A percentile compares a stretch with the other conserved stretches of the same genome.
Evolutionary conservation across 2,888 invertebrate genomes (phyloP).

Genomic region (Arge pagana): DNA sequence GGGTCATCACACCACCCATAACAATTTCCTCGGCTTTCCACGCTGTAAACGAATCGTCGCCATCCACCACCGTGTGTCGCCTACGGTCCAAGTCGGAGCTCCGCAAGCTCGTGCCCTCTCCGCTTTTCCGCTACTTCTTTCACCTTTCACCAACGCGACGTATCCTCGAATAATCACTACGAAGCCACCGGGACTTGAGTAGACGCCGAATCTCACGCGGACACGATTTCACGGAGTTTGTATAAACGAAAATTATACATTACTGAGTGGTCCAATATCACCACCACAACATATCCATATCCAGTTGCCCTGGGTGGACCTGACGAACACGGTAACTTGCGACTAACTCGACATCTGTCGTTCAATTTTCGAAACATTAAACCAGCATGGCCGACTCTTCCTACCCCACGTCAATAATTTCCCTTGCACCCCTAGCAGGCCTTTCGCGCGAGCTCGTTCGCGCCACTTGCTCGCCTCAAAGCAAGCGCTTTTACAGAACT

Average conservation of each 20-base stretch:
- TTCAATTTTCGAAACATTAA: conserved; percentile 30
- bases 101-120: no score
- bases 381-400: conserved; percentile 43
- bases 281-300: neutral
- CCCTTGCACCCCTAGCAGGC: neutral
- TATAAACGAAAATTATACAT: neutral
- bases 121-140: no score
- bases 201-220: neutral
- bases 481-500: neutral
- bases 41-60: no score
- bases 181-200: conserved; percentile 19
- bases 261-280: neutral
- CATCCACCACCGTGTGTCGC: no score
- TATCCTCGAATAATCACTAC: conserved; percentile 21
- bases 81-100: no score
- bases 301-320: neutral
- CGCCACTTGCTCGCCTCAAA: no score
- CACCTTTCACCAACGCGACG: neutral
- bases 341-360: conserved; percentile 46
- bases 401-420: conserved; percentile 40
- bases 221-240: neutral
- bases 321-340: conserved; percentile 46
- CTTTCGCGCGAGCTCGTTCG: no score
- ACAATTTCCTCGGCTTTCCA: no score
- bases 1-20: no score